Base-by-base conservation (phyloP, 2,113 vertebrate species). In the Coregonus clupeaformis region DNA sequence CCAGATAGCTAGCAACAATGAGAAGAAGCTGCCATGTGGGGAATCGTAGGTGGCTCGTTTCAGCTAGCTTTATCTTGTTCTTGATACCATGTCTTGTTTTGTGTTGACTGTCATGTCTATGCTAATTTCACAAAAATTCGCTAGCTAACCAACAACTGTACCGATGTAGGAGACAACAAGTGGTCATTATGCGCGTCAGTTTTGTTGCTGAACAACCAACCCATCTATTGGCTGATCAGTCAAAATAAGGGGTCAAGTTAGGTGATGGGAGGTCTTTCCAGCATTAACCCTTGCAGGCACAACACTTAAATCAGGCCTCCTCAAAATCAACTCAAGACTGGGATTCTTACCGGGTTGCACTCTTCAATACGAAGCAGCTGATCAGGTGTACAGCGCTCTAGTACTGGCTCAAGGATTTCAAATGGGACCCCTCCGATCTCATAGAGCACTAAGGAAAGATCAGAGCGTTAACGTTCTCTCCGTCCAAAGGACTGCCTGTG, bases 391-490 rank as follows among this genome's bases (percentile, higher is more conserved):
- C 96, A 97, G 71, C 91, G 90, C 78, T 94, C 89, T 89, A 97
- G 82, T 72, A 97, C 96, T 1, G 96, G 95, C 82, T 97, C 94
- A 25, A 97, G 91, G 83, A 97, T 94, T 79, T 96, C 95, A 93
- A 96, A 97, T 0, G 95, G 95, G 67, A 97, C 94, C n/a, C 93
- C 94, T 20, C 94, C 94, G 59, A 95, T 95, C 86, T 96, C 94
- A 87, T 92, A 92, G 3, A 97, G 92, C 11, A 90, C 96, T 97
- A 89, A 42, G 82, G 81, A 85, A 75, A 87, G 18, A 84, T 18
- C 32, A 72, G 32, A 3, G 25, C 1, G 2, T 6, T 30, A 30
- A n/a, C 3, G 25, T 25, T 63, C 32, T 5, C 6, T 20, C 5
- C 29, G 12, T 67, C 67, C 68, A 52, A 72, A 32, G 66, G 55